Conservation (phyloP, 2,797 vertebrate species). For the Eospalax fontanierii region DNA sequence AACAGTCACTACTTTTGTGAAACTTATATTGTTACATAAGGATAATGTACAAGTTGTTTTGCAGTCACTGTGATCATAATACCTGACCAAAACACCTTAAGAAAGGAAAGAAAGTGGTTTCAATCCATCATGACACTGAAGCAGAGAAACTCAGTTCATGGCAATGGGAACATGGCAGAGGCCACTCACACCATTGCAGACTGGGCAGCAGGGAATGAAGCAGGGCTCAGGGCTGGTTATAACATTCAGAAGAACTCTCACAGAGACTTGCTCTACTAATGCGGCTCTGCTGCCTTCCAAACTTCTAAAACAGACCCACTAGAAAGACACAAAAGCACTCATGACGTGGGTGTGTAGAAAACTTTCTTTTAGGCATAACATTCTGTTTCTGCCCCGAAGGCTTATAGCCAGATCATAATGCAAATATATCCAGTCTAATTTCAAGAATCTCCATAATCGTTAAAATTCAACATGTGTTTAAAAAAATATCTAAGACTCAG, state of each 20-base stretch:
- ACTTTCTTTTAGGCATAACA: not conserved
- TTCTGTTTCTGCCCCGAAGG: not conserved
- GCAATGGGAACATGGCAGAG: not conserved
- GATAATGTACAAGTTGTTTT: not conserved
- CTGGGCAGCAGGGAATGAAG: not conserved
- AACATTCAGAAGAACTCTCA: too few species aligned
- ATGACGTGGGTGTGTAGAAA: too few species aligned
- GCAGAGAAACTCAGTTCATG: not conserved
- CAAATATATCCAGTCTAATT: too few species aligned
- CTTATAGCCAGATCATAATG: not conserved
- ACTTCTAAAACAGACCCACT: not conserved
- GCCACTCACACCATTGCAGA: not conserved
- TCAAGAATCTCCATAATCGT: not conserved
- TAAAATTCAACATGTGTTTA: not conserved
- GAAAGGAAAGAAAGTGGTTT: not conserved
- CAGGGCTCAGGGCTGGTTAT: not conserved
- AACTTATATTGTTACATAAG: not conserved
- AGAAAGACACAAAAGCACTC: not conserved
- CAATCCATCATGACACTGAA: not conserved
- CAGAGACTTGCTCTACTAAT: too few species aligned
- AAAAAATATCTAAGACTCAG: too few species aligned
- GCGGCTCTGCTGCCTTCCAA: too few species aligned
- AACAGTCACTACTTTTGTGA: not conserved
- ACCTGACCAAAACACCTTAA: not conserved
- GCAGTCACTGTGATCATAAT: not conserved